phyloP scores from a whole-genome alignment of 2,888 invertebrate species.

The Aporophyla lueneburgensis region DNA sequence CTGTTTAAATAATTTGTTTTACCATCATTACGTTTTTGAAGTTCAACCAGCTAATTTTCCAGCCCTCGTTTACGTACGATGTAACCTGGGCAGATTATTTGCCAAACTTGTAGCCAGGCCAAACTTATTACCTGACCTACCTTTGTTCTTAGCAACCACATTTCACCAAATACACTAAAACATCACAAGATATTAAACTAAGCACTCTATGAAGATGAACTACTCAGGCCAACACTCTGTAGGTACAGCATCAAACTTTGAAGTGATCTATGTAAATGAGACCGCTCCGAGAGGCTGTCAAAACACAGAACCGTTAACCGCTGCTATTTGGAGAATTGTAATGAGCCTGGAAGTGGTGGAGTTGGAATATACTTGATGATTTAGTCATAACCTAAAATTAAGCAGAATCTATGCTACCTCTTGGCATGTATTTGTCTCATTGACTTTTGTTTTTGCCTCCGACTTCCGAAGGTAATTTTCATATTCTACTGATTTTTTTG shows the following conservation, averaged over 20 bases:
- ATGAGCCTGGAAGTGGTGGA: conserved; percentile 36
- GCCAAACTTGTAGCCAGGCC: background rate
- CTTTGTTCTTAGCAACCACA: background rate
- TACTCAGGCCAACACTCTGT: conserved; percentile 10
- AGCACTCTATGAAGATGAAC: conserved; percentile 31
- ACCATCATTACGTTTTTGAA: too few relatives aligned
- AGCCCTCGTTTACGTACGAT: background rate
- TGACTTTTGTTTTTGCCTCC: too few relatives aligned
- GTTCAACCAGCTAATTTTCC: background rate
- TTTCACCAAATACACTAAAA: conserved; percentile 12
- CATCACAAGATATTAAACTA: conserved; percentile 20
- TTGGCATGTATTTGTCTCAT: background rate
- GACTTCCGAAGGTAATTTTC: too few relatives aligned
- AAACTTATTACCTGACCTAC: background rate
- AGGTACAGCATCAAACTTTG: conserved; percentile 27
- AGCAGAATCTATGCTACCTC: background rate
- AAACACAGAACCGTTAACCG: conserved; percentile 58
- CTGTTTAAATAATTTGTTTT: too few relatives aligned
- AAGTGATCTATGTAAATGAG: conserved; percentile 68
- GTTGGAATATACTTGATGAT: conserved; percentile 33
- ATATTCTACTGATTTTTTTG: too few relatives aligned
- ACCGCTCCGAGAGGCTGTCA: conserved; percentile 62
- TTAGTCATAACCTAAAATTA: conserved; percentile 35
- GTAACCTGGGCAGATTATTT: background rate
- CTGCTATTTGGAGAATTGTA: conserved; percentile 42